phyloP scores from a whole-genome alignment of 2,113 vertebrate genomes.

The Erythrocebus patas region DNA sequence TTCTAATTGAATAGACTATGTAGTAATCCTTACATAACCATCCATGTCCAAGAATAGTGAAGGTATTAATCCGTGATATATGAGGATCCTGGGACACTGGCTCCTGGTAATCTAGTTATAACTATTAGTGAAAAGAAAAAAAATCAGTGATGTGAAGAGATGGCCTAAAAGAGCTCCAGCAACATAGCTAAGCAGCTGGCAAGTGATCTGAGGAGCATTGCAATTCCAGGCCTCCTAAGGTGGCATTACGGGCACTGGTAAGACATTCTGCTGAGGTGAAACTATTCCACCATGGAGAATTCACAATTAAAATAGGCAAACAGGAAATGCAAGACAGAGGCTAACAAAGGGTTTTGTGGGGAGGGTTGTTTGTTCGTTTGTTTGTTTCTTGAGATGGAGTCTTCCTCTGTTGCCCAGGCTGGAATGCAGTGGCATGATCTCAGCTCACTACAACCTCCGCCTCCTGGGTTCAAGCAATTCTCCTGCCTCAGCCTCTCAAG shows the following conservation, averaged over 20 bases:
- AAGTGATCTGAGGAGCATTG: background rate
- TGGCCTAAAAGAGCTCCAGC: background rate
- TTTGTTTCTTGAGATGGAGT: too few relatives aligned
- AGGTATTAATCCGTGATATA: background rate
- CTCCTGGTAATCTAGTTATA: background rate
- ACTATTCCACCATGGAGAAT: background rate
- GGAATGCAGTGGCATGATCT: too few relatives aligned
- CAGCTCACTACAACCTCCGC: too few relatives aligned
- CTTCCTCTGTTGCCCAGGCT: too few relatives aligned
- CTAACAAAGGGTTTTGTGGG: background rate
- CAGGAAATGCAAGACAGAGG: background rate
- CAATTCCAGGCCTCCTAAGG: background rate
- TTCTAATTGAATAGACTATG: background rate
- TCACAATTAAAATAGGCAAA: slow-evolving; percentile 19
- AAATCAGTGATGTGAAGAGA: background rate
- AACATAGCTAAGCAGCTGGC: background rate
- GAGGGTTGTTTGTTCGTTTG: too few relatives aligned
- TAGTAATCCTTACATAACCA: background rate
- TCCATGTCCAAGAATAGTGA: background rate
- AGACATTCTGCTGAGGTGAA: background rate
- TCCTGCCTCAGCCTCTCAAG: too few relatives aligned
- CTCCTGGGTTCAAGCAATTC: too few relatives aligned
- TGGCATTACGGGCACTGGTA: background rate
- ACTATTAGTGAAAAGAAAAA: background rate
- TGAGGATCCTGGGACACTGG: background rate